Evolutionary conservation across 2,888 invertebrate species (phyloP).

Genomic region (Amiota mariae): DNA sequence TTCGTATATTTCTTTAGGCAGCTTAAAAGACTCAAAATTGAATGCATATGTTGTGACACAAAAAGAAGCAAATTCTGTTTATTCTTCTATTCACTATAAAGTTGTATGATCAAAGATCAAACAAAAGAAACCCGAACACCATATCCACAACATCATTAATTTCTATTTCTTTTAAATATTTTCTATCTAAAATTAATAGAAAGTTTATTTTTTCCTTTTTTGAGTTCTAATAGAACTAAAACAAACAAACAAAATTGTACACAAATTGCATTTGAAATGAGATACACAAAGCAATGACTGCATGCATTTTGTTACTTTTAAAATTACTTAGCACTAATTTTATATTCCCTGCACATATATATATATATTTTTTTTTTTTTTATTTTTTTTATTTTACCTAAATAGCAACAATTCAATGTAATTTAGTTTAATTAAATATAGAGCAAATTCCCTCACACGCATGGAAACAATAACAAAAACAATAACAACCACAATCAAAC

Average conservation of each 20-base stretch:
- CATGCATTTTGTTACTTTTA: too few relatives aligned
- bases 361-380: too few relatives aligned
- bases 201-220: too few relatives aligned
- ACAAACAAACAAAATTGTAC: not conserved
- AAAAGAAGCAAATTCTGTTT: not conserved
- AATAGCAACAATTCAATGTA: conserved; percentile 1
- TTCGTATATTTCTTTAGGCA: not conserved
- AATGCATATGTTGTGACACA: conserved; percentile 1
- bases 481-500: conserved; percentile 12
- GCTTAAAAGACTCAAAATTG: not conserved
- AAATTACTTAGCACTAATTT: too few relatives aligned
- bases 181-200: too few relatives aligned
- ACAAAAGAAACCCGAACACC: not conserved
- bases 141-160: not conserved
- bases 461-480: not conserved
- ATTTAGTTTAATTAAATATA: conserved; percentile 19
- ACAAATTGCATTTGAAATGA: conserved; percentile 2
- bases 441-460: conserved; percentile 12
- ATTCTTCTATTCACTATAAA: not conserved
- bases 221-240: too few relatives aligned
- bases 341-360: too few relatives aligned
- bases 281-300: not conserved
- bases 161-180: not conserved
- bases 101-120: not conserved
- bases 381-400: not conserved